Conservation (phyloP, 2,888 invertebrate species). For the Oligia strigilis region DNA sequence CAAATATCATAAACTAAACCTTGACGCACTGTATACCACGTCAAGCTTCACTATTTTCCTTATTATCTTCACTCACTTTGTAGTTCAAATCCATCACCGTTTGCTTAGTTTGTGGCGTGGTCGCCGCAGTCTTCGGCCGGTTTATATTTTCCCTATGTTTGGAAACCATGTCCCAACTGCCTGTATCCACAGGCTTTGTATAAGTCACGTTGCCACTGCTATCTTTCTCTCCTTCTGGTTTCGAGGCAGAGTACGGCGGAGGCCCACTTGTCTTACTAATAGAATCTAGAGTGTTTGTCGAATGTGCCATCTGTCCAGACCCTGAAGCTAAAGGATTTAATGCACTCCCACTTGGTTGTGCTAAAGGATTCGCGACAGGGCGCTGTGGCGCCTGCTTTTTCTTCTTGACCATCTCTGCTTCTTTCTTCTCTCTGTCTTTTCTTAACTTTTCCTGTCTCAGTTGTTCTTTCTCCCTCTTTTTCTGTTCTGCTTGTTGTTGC, state of each 20-base stretch:
- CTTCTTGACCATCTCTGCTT: slow-evolving; percentile 44
- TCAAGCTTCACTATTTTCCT: slow-evolving; percentile 79
- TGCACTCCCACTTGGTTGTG: slow-evolving; percentile 44
- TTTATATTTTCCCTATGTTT: slow-evolving; percentile 87
- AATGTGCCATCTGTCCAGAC: slow-evolving; percentile 59
- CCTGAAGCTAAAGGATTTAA: slow-evolving; percentile 53
- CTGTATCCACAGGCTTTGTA: slow-evolving; percentile 76
- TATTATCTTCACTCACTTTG: slow-evolving; percentile 67
- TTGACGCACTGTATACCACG: background rate
- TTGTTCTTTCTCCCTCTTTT: slow-evolving; percentile 72
- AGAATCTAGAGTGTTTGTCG: slow-evolving; percentile 84
- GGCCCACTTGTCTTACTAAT: slow-evolving; percentile 84
- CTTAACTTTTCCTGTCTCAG: slow-evolving; percentile 75
- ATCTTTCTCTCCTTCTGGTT: slow-evolving; percentile 65
- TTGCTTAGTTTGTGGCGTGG: slow-evolving; percentile 67
- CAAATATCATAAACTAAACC: slow-evolving; percentile 19
- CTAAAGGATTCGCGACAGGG: slow-evolving; percentile 53
- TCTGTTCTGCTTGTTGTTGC: slow-evolving; percentile 75
- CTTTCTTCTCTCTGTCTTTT: slow-evolving; percentile 64
- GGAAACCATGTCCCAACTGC: slow-evolving; percentile 89
- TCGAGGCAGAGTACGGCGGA: slow-evolving; percentile 78
- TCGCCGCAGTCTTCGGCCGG: slow-evolving; percentile 68
- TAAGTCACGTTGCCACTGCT: slow-evolving; percentile 79
- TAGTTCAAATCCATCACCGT: slow-evolving; percentile 82
- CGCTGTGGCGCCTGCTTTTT: slow-evolving; percentile 59